phyloP scores from a whole-genome alignment of 2,888 invertebrate genomes.

The Hemithea aestivaria region DNA sequence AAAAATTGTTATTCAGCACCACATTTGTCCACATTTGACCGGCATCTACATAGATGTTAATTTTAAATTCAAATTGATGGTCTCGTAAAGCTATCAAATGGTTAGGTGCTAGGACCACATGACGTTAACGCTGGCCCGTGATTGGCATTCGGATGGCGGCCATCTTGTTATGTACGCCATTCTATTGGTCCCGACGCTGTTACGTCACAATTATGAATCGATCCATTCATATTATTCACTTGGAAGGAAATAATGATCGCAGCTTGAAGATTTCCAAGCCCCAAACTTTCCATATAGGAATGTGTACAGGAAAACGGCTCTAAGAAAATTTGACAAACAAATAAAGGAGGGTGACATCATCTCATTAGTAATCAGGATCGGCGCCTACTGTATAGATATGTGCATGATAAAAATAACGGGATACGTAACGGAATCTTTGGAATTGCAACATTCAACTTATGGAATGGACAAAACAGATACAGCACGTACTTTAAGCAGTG shows the following conservation, averaged over 20 bases:
- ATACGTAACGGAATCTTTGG: constrained; percentile 25
- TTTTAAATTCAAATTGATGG: constrained; percentile 76
- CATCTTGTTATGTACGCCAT: constrained; percentile 58
- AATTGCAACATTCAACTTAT: constrained; percentile 10
- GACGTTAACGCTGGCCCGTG: constrained; percentile 61
- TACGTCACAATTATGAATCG: constrained; percentile 49
- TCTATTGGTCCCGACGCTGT: constrained; percentile 45
- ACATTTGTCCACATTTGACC: constrained; percentile 75
- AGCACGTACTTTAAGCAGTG: not conserved
- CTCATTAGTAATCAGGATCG: constrained; percentile 28
- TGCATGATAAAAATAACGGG: constrained; percentile 28
- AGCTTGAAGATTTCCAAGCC: constrained; percentile 12
- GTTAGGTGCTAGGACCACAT: constrained; percentile 66
- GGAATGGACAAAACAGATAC: not conserved
- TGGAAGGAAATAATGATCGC: constrained; percentile 18
- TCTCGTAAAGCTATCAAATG: constrained; percentile 76
- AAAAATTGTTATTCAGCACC: constrained; percentile 71
- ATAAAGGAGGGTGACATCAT: constrained; percentile 29
- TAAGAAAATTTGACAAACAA: constrained; percentile 22
- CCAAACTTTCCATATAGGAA: constrained; percentile 18
- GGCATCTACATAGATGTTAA: constrained; percentile 71
- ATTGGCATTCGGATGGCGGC: constrained; percentile 66
- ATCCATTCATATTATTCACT: constrained; percentile 40
- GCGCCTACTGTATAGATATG: constrained; percentile 21
- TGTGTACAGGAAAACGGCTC: constrained; percentile 20